A percentile compares a stretch with the other conserved stretches of the same genome.
Evolutionary conservation across 2,113 vertebrate genomes (phyloP).

Genomic region (Coregonus clupeaformis): DNA sequence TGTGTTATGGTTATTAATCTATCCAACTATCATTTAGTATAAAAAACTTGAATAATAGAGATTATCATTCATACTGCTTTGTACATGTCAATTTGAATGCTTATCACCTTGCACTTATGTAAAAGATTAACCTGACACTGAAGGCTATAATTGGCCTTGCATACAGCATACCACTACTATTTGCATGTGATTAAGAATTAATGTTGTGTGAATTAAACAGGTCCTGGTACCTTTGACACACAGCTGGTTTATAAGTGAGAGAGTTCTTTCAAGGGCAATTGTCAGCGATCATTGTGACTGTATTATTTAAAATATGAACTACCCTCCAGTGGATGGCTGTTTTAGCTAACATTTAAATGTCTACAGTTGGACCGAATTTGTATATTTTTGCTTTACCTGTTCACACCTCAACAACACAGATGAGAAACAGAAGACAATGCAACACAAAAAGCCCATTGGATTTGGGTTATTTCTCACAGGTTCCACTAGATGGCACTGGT

Average conservation of each 20-base stretch:
- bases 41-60: no score
- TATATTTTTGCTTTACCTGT: not conserved
- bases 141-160: conserved; percentile 20
- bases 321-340: not conserved
- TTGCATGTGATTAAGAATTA: conserved; percentile 39
- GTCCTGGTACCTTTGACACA: conserved; percentile 20
- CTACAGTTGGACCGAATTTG: not conserved
- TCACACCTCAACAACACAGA: not conserved
- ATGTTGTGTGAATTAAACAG: conserved; percentile 27
- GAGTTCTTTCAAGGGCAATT: conserved; percentile 25
- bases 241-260: conserved; percentile 19
- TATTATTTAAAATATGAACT: not conserved
- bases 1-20: no score
- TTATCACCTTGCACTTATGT: no score
- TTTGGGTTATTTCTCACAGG: not conserved
- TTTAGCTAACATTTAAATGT: not conserved
- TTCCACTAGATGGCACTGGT: conserved; percentile 74
- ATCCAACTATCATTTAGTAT: no score
- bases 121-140: conserved; percentile 40
- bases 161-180: conserved; percentile 19
- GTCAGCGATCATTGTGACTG: conserved; percentile 11
- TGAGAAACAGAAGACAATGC: no score
- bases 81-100: no score
- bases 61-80: no score
- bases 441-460: conserved; percentile 2